Evolutionary conservation across 2,113 vertebrate species (phyloP).

Genomic region (Apodemus sylvaticus): DNA sequence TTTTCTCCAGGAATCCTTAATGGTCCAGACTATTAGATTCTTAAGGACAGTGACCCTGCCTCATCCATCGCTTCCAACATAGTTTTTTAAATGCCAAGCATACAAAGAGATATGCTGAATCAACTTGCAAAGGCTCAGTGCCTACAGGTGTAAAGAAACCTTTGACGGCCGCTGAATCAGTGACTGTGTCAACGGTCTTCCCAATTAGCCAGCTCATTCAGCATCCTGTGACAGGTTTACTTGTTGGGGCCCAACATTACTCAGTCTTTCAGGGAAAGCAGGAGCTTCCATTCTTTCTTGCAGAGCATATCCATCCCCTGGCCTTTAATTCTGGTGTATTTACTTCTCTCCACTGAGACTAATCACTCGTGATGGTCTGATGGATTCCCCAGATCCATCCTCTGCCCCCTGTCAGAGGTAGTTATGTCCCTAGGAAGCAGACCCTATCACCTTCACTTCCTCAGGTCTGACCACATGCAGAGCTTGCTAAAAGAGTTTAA

Average conservation of each 20-base stretch:
- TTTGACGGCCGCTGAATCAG: conserved; percentile 9
- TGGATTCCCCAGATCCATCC: not conserved
- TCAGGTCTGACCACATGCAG: not conserved
- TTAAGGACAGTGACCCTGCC: not conserved
- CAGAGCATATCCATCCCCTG: not conserved
- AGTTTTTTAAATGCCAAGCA: not conserved
- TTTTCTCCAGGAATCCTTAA: not conserved
- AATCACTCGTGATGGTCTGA: not conserved
- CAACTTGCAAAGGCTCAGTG: not conserved
- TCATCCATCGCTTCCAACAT: conserved; percentile 14
- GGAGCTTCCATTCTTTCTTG: not conserved
- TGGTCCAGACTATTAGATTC: not conserved
- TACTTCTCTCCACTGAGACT: not conserved
- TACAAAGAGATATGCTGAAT: not conserved
- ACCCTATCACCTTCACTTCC: not conserved
- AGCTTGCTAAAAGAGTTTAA: not conserved
- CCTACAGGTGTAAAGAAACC: conserved; percentile 16
- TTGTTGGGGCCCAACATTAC: not conserved
- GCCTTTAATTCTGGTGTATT: not conserved
- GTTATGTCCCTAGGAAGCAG: not conserved
- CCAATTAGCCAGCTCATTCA: not conserved
- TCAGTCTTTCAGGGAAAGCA: not conserved
- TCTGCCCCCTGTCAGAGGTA: not conserved
- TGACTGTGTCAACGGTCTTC: not conserved
- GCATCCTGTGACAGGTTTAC: not conserved